Evolutionary conservation across 1,140 invertebrate genomes (phyloP).

Genomic region (Xylocopa sonorina): DNA sequence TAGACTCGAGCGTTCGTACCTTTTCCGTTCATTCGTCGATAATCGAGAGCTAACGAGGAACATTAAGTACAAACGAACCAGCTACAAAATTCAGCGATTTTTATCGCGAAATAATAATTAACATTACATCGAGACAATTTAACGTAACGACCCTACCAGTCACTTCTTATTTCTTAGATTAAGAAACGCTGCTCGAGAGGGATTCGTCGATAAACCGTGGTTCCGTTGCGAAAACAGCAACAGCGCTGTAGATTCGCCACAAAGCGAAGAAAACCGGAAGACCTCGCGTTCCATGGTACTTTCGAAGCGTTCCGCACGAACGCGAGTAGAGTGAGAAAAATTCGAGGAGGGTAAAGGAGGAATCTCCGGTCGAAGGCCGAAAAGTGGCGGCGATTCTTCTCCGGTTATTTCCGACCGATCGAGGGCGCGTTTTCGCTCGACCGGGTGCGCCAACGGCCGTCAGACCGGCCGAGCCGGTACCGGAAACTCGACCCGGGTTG

Average conservation of each 20-base stretch:
- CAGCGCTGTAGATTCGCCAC: too few species aligned
- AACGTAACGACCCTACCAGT: neutral
- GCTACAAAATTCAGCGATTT: neutral
- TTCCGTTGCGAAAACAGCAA: too few species aligned
- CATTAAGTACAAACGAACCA: neutral
- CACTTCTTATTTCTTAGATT: too few species aligned
- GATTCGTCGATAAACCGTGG: too few species aligned
- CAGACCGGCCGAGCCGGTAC: constrained; percentile 10
- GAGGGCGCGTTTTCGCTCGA: constrained; percentile 36
- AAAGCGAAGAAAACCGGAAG: neutral
- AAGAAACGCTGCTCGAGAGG: too few species aligned
- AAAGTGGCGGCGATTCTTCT: constrained; percentile 59
- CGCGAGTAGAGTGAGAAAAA: too few species aligned
- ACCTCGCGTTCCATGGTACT: neutral
- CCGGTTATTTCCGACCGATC: constrained; percentile 67
- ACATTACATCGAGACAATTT: neutral
- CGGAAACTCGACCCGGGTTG: constrained; percentile 46
- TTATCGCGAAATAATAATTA: neutral
- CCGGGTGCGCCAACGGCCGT: constrained; percentile 60
- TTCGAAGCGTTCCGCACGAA: neutral
- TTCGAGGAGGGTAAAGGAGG: neutral
- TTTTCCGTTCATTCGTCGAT: too few species aligned
- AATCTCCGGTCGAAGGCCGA: neutral
- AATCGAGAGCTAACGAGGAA: too few species aligned
- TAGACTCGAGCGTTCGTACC: too few species aligned